Evolutionary conservation across 2,797 vertebrate species (phyloP), one percentile per base, ranked within the genome.

Genomic region (Tauraco hartlaubi): DNA sequence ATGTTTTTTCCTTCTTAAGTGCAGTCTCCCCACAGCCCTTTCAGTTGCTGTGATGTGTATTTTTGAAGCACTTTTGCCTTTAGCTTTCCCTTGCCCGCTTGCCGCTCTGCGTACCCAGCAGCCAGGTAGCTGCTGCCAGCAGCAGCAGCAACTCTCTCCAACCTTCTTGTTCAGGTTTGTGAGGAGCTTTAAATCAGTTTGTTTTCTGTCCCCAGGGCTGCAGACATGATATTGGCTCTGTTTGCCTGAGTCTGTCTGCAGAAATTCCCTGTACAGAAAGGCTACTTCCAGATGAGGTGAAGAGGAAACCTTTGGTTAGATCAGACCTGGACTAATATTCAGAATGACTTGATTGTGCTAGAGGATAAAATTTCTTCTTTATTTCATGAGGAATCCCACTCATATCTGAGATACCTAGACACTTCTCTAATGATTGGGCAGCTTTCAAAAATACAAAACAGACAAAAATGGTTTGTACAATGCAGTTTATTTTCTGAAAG

Each of bases 401-500:
- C 9, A 16, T 75, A 37, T 22, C 9, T 33, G 51, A 91, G 37
- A 43, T 39, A 44, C 35, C 5, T 25, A 62, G 41, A 37, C 16
- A 54, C 39, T 59, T 74, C 48, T 37, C 39, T 75, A 63, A 66
- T 26, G 35, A 76, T 49, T 22, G 12, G 22, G 19, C 23, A 61
- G 8, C 12, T 73, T 66, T 33, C 5, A 44, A 2, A 69, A 73
- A 85, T 33, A 68, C 44, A 44, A 35, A 44, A 10, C 2, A 2
- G 10, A 39, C 66, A 73, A 9, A 82, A 43, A 46, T 37, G 12
- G 9, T 82, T 88, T 49, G 9, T 59, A 8, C 10, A 4, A 29
- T 7, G 31, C 21, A 44, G 73, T 86, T 96, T 85, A 58, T 85
- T 94, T 94, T 93, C 80, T 72, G 80, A 82, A 93, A 59, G 44